Evolutionary conservation across 2,797 vertebrate genomes (phyloP), one percentile per base, ranked within the genome.

Genomic region (Balearica regulorum): DNA sequence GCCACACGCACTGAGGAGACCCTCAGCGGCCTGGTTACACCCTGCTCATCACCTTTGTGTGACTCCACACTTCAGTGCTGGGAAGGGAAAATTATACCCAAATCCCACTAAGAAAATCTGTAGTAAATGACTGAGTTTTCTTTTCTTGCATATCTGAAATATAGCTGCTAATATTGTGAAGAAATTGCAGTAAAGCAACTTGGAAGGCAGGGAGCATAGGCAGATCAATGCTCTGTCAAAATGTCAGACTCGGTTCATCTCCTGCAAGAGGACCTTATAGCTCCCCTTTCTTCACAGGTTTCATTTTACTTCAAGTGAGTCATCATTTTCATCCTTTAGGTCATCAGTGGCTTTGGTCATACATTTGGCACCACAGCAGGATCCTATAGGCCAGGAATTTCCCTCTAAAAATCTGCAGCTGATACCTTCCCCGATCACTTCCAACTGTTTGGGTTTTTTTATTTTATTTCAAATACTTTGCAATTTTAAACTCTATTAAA

Each of bases 401-500:
- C 53, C 80, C 26, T 78, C 68, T 77, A 53, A 93, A 94, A 87
- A 89, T 91, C 44, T 68, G 16, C n/a, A 70, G 48, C 16, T 76
- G 31, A 33, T 2, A 1, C 10, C 18, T 84, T 91, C 44, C 44
- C 51, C 72, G 17, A 49, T 79, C 46, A 55, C 70, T 88, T 77
- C 46, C 4, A 51, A 37, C 43, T 43, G 43, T 15, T 43, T 43
- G 14, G 6, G 43, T 43, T 43, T 43, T 43, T 43, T 69, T 51
- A 15, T 17, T 57, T 82, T 54, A 49, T 95, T 93, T 93, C 58
- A 87, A 83, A 57, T 39, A 77, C 48, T 55, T 94, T 93, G 62
- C 53, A 88, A 90, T 94, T 94, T 88, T 89, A 92, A 96, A 94
- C 43, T 94, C 35, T 77, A 71, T 66, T 93, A 92, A 90, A 92